Base-by-base conservation (phyloP, 2,888 invertebrate genomes). In the Calameuta idolon region DNA sequence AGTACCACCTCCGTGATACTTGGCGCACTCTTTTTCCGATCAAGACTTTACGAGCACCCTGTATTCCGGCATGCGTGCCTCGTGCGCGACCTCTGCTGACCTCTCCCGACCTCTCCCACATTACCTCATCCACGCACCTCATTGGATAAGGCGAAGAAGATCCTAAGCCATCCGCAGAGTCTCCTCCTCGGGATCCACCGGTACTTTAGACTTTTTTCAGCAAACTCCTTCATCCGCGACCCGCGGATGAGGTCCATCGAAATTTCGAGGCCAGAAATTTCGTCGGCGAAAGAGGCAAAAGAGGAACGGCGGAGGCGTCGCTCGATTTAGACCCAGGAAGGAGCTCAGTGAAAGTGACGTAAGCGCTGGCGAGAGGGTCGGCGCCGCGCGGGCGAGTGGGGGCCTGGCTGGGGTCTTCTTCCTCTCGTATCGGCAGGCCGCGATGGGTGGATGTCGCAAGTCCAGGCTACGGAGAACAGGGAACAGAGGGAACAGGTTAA, bases 81-180 rank as follows among this genome's bases (percentile, higher is more conserved):
- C 81, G 86, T 82, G 84, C 84, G 80, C 86, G 86, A 87, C 87
- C 87, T 83, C 85, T 71, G 80, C 76, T 83, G 85, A 86, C 87
- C 87, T 81, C 73, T 78, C 80, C 79, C 87, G 86, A 86, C 86
- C 87, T 88, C 88, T 88, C 88, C 86, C 87, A 88, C 87, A 87
- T 88, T 88, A 87, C 86, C 84, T 84, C 85, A 83, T 87, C 85
- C 86, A 85, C 85, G 85, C 87, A 86, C 84, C 83, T 83, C 80
- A 77, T 77, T 69, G 78, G 81, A 77, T 75, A 71, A 79, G 75
- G n/a, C 55, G 71, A 34, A 69, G 69, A 75, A 34, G 12, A 74
- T 40, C 40, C 40, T 40, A 40, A 15, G 40, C 40, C 5, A 15
- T 40, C 1, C 40, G 71, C 71, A 11, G 11, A 31, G 30, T 34